Base-by-base conservation (phyloP, 1,140 invertebrate genomes). In the Armadillidium nasatum region DNA sequence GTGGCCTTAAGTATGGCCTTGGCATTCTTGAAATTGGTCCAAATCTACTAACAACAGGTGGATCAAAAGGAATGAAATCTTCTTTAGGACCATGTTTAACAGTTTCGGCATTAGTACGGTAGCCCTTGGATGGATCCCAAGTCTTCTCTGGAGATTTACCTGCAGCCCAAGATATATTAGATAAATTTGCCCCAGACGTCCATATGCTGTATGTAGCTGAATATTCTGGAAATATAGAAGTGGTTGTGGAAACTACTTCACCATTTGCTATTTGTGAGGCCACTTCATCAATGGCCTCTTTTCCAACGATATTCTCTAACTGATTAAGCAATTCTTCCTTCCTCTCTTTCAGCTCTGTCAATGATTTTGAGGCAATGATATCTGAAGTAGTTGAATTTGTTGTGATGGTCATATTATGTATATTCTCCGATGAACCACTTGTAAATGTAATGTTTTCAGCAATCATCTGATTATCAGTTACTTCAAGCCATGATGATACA, bases 11-110 rank as follows among this genome's bases (percentile, higher is more conserved):
- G 44, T 84, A 84, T 43, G 86, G 83, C 78, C 88, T 88, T 33
- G 87, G 87, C 82, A 90, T 85, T 78, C 91, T 87, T n/a, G 91
- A 93, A 78, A 93, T 93, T 0, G 92, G 91, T 13, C 92, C 92
- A 82, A 91, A 93, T 84, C 91, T 92, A 82, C 89, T 92, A 21
- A 89, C 88, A 21, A 89, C 83, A 23, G 91, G 88, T 19, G 88
- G 86, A 82, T 92, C 91, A 84, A 92, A 92, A 6, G 92, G 91
- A 66, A 92, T 88, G 81, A 90, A 90, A 81, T 90, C 88, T 82
- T 91, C 90, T 73, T 91, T 90, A 44, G 90, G 88, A n/a, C 68
- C 71, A n/a, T 67, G 70, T 23, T 73, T 75, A 4, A 44, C 46
- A n/a, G 46, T 76, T 10, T 75, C 72, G 46, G 71, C 44, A 68